Base-by-base conservation (phyloP, 2,888 invertebrate genomes). In the Steinernema scapterisci region DNA sequence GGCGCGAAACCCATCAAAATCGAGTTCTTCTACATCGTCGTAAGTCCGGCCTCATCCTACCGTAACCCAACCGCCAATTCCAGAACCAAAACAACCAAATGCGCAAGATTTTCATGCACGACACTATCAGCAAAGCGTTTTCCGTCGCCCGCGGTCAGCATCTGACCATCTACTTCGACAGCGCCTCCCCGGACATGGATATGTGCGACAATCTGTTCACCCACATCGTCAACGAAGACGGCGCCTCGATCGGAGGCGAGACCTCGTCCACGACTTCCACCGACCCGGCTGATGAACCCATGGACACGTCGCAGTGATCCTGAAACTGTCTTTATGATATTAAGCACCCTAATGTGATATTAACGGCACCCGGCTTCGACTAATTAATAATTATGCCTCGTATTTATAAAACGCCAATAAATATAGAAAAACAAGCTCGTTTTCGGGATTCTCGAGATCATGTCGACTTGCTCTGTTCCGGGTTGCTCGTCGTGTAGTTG, bases 401-500 rank as follows among this genome's bases (percentile, higher is more conserved):
- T 9, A 38, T 38, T 38, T 38, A 38, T 38, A 38, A 9, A 38
- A 38, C 38, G 38, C 38, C 5, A 38, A 38, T 38, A 38, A 38
- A 38, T 38, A 38, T 38, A 38, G n/a, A 38, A 38, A 38, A 38
- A 38, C 38, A 38, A 38, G 38, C 38, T 38, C 38, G 9, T 38
- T 38, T 38, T 38, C 38, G 38, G 38, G 38, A 38, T 38, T 38
- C 38, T 38, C 38, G 23, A 52, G 63, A 63, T 63, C 63, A 63
- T 19, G 63, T 63, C 23, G 63, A 63, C 16, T 63, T 63, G 31
- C 27, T 25, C 19, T 63, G 63, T 9, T 63, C 63, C 3, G 63
- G 63, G 16, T 63, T 71, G 43, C 31, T 48, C 9, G 78, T 75
- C 25, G 74, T 63, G 52, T 77, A 78, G 72, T 78, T 78, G 21